Evolutionary conservation across 1,140 invertebrate genomes (phyloP), one percentile per base, ranked within the genome.

Genomic region (Sycophila sp.): DNA sequence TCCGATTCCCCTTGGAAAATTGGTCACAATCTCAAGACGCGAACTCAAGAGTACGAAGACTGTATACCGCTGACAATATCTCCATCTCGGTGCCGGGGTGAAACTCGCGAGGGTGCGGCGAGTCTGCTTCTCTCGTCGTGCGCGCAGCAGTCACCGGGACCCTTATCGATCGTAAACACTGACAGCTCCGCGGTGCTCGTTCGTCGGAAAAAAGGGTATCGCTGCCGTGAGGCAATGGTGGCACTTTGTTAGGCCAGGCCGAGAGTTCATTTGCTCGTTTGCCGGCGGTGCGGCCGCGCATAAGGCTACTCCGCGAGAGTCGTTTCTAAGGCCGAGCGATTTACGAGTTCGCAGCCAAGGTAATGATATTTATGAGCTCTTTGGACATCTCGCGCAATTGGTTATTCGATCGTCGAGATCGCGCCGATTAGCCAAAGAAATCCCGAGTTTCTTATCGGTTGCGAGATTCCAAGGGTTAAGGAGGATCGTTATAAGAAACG

Each of bases 91-190:
- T 13, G 51, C 26, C 4, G 17, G 17, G 15, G 51, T 32, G 10
- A 19, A 51, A 17, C 56, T 19, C 55, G 55, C 34, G 30, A 13
- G 30, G 55, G n/a, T 32, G 2, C 30, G 26, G 17, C 19, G 19
- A 11, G 17, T 53, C 6, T 30, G 15, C 10, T 10, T 30, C 2
- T n/a, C 11, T 30, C 42, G 24, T 47, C 32, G 34, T 22, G 11
- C 56, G 36, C 59, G 36, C 38, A 34, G 45, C 47, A 49, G 51
- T 68, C 55, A 34, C 15, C 36, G 32, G 42, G 15, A 15, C 15
- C 36, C 49, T 65, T 65, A 65, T 65, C 36, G 56, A 45, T 60
- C 45, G 64, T 62, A 59, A 72, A 72, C 65, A 72, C 55, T 42
- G 45, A 26, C 28, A 30, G 42, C 8, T 15, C 15, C 28, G 55